phyloP scores from a whole-genome alignment of 2,797 vertebrate genomes.

The Phoebastria nigripes region DNA sequence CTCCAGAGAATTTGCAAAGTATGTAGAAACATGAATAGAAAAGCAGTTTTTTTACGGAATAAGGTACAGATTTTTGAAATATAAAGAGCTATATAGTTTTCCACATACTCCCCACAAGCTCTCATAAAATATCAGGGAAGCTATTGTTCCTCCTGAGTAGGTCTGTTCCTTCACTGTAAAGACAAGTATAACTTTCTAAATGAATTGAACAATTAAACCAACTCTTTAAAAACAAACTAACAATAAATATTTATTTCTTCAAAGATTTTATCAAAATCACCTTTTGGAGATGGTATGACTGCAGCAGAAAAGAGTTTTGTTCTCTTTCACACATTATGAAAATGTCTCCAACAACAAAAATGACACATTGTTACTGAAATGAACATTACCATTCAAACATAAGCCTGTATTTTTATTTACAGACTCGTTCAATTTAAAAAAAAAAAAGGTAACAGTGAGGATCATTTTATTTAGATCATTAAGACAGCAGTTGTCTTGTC shows the following conservation, averaged over 20 bases:
- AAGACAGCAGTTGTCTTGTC: background rate
- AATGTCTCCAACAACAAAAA: background rate
- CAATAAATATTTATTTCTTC: background rate
- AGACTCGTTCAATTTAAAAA: background rate
- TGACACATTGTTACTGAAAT: background rate
- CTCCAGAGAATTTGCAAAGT: background rate
- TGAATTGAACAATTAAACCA: background rate
- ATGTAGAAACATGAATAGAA: background rate
- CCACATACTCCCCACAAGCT: background rate
- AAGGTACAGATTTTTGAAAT: background rate
- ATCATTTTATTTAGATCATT: background rate
- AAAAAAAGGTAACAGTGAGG: background rate
- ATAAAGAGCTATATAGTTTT: background rate
- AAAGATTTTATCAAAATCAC: background rate
- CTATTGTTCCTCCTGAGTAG: background rate
- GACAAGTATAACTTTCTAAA: background rate
- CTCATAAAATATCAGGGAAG: background rate
- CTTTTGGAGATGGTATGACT: background rate
- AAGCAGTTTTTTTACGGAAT: background rate
- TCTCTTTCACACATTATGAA: background rate
- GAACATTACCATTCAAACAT: background rate
- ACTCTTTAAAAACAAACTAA: background rate
- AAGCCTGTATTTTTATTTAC: background rate
- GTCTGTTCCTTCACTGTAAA: background rate
- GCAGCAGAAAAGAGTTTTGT: background rate